Evolutionary conservation across 2,797 vertebrate genomes (phyloP).

Genomic region (Toxotes lorentzi): DNA sequence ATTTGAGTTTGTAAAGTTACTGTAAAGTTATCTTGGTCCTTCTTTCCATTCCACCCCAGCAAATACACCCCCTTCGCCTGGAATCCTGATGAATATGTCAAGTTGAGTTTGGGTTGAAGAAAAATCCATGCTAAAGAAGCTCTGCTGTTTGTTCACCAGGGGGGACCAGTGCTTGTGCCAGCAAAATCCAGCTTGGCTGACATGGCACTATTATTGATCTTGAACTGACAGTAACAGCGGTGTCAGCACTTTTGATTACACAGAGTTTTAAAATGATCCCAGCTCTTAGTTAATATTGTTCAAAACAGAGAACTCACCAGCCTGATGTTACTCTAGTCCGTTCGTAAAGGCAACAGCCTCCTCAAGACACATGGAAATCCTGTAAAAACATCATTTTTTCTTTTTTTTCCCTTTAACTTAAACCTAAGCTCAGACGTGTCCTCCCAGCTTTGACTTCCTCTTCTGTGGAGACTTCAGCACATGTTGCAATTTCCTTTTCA

Average conservation of each 20-base stretch:
- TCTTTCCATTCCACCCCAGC: not conserved
- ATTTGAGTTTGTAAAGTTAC: too few relatives aligned
- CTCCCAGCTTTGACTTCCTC: constrained; percentile 59
- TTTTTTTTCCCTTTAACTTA: too few relatives aligned
- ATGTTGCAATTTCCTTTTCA: constrained; percentile 73
- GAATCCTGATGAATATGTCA: not conserved
- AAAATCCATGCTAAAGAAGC: not conserved
- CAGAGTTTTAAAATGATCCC: not conserved
- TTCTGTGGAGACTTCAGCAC: constrained; percentile 48
- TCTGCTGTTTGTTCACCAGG: not conserved
- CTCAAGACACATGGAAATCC: constrained; percentile 46
- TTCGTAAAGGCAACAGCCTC: constrained; percentile 1
- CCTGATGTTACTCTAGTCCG: constrained; percentile 7
- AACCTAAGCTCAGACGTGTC: constrained; percentile 1
- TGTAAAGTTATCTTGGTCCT: not conserved
- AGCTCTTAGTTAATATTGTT: not conserved
- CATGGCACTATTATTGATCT: not conserved
- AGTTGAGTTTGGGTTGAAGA: not conserved
- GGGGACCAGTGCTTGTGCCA: not conserved
- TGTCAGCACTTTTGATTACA: not conserved
- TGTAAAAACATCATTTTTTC: constrained; percentile 37
- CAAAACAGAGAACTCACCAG: constrained; percentile 60
- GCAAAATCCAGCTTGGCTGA: not conserved
- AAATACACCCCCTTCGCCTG: too few relatives aligned
- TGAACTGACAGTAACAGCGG: not conserved